Evolutionary conservation across 2,888 invertebrate genomes (phyloP).

Genomic region (Caenorhabditis parvicauda): DNA sequence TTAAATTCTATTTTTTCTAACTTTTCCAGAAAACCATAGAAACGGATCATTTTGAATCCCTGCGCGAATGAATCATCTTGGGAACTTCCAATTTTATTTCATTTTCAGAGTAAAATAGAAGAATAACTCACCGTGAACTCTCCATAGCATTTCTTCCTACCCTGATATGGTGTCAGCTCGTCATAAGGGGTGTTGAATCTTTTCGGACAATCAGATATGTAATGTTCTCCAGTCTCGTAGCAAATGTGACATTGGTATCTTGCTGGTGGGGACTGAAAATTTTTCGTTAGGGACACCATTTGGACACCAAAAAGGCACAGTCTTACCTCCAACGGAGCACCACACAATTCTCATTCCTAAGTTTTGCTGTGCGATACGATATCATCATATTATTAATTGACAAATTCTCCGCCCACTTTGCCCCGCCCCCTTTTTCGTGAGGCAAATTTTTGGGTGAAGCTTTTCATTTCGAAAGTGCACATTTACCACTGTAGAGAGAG

Average conservation of each 20-base stretch:
- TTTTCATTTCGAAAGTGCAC: too few species aligned
- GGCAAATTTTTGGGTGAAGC: too few species aligned
- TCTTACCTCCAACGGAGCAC: too few species aligned
- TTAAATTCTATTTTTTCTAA: too few species aligned
- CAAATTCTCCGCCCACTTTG: too few species aligned
- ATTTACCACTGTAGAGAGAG: too few species aligned
- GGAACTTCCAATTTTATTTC: neutral
- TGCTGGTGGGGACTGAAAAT: slow-evolving; percentile 47
- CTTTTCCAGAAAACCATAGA: too few species aligned
- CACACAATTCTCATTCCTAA: neutral
- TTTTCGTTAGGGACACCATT: neutral
- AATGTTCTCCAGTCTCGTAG: slow-evolving; percentile 53
- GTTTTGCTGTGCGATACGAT: neutral
- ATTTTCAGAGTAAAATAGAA: neutral
- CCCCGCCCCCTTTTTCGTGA: too few species aligned
- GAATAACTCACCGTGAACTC: slow-evolving; percentile 52
- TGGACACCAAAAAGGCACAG: too few species aligned
- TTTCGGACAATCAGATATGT: slow-evolving; percentile 59
- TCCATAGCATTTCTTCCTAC: slow-evolving; percentile 62
- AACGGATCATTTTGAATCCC: too few species aligned
- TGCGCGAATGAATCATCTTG: neutral
- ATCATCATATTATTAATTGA: neutral
- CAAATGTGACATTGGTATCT: slow-evolving; percentile 62
- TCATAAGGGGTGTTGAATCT: slow-evolving; percentile 60
- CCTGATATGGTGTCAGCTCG: slow-evolving; percentile 61